Conservation (phyloP, 2,888 invertebrate genomes). For the Nemurella pictetii region DNA sequence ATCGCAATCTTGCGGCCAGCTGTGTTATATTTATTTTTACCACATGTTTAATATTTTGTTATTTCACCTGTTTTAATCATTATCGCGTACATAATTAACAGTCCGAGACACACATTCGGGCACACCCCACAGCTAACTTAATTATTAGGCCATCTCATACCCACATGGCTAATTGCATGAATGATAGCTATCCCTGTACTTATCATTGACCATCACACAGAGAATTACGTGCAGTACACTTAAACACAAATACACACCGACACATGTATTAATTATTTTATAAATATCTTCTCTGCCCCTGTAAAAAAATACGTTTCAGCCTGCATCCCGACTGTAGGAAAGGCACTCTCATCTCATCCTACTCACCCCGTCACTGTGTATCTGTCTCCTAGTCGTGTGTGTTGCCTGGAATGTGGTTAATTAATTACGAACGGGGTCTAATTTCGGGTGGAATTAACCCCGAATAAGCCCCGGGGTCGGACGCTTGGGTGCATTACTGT, state of each 20-base stretch:
- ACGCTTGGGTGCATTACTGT: no score
- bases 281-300: background rate
- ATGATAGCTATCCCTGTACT: no score
- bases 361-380: no score
- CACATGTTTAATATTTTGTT: background rate
- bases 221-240: background rate
- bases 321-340: background rate
- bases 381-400: background rate
- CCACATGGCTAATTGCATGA: background rate
- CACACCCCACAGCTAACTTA: background rate
- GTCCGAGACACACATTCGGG: no score
- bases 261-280: no score
- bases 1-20: background rate
- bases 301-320: background rate
- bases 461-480: no score
- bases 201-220: background rate
- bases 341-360: background rate
- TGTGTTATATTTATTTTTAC: background rate
- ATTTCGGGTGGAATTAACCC: background rate
- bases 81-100: no score
- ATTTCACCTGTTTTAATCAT: background rate
- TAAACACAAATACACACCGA: background rate
- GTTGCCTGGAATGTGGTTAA: background rate
- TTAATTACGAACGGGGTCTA: background rate
- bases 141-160: background rate